Base-by-base conservation (phyloP, 2,797 vertebrate species). In the Rachycentron canadum region DNA sequence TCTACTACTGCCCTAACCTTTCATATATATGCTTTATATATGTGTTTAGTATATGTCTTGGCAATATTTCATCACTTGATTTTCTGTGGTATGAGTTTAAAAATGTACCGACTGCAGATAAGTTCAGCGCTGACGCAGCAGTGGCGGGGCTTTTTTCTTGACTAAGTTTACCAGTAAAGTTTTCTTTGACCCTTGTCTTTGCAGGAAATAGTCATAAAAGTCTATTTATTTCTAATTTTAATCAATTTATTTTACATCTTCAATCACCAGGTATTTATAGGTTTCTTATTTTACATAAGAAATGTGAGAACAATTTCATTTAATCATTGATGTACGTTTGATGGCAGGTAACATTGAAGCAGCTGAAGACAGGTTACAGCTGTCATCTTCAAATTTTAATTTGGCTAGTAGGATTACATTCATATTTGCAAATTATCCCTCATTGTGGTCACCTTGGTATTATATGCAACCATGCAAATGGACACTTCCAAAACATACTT, bases 281-380 rank as follows among this genome's bases (percentile, higher is more conserved):
- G 16, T 49, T n/a, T 55, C 2, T 21, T 38, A 52, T 60, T 67
- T 40, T 55, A 12, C 34, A 19, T 40, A 32, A 5, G 26, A 41
- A 68, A 57, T n/a, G n/a, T n/a, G n/a, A n/a, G n/a, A n/a, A n/a
- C n/a, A n/a, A n/a, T n/a, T n/a, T n/a, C n/a, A n/a, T n/a, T n/a
- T n/a, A n/a, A n/a, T n/a, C n/a, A n/a, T n/a, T n/a, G n/a, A n/a
- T n/a, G n/a, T n/a, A n/a, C 23, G 36, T 82, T 64, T 50, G 58
- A 64, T 60, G 67, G 58, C 78, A 52, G 56, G 72, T 74, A 88
- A 77, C 79, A 69, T 60, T 74, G 66, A 82, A 55, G 30, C 83
- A 86, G 85, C 87, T 91, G 84, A 47, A 58, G 71, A 60, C 74
- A 84, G 72, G 77, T 85, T 84, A 79, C 56, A 52, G 56, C 84